A percentile compares a stretch with the other conserved stretches of the same genome.
Evolutionary conservation across 2,888 invertebrate species (phyloP).

Genomic region (Monochamus alternatus): DNA sequence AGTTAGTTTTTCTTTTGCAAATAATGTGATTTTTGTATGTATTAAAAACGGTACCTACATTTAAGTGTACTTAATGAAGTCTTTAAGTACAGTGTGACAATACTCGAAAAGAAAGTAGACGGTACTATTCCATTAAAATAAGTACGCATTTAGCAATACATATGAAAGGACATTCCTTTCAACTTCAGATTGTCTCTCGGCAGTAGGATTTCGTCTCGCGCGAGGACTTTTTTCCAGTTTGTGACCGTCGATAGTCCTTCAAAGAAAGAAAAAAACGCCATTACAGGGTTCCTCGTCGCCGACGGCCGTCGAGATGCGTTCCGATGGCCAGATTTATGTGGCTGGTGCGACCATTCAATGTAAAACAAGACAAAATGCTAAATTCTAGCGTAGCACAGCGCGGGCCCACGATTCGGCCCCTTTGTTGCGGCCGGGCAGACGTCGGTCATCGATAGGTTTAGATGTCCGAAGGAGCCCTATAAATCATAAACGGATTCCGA

Average conservation of each 20-base stretch:
- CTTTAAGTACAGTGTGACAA: no score
- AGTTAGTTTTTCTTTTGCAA: no score
- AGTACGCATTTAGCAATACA: no score
- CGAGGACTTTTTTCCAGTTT: background rate
- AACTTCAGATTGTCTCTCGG: no score
- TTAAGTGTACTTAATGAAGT: no score
- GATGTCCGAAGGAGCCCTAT: background rate
- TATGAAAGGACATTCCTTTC: no score
- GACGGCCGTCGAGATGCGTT: constrained; percentile 45
- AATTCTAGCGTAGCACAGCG: constrained; percentile 57
- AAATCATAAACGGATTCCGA: background rate
- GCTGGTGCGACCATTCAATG: constrained; percentile 65
- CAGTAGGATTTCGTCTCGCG: background rate
- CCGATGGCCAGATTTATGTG: constrained; percentile 62
- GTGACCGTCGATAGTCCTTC: background rate
- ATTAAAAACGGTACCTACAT: no score
- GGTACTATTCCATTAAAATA: no score
- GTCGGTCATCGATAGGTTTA: background rate
- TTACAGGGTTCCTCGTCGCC: background rate
- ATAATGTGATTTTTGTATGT: no score
- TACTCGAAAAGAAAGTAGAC: no score
- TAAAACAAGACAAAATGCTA: constrained; percentile 68
- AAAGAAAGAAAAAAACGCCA: background rate
- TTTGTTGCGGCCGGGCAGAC: constrained; percentile 55
- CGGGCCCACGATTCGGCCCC: constrained; percentile 58